Evolutionary conservation across 1,140 invertebrate genomes (phyloP).

Genomic region (Nephotettix cincticeps): DNA sequence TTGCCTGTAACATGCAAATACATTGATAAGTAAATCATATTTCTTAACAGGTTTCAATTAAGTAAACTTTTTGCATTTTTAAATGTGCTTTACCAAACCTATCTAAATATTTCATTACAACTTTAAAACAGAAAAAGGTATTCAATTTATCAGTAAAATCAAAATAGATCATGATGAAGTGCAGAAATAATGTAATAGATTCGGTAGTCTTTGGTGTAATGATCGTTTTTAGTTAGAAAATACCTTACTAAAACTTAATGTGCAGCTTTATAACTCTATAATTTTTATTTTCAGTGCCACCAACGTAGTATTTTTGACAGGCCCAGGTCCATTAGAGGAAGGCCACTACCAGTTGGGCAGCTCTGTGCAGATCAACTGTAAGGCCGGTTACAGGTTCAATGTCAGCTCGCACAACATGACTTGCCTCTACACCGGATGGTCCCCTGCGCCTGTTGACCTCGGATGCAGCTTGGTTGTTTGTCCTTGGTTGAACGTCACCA

Average conservation of each 20-base stretch:
- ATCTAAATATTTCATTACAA: no score
- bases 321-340: neutral
- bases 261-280: no score
- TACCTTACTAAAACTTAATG: no score
- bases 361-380: neutral
- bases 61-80: no score
- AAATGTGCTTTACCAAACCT: no score
- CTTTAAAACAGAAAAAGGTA: no score
- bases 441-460: neutral
- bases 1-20: constrained; percentile 39
- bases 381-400: constrained; percentile 30
- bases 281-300: neutral
- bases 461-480: neutral
- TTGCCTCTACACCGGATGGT: neutral
- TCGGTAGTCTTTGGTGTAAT: no score
- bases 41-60: no score
- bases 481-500: neutral
- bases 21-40: neutral
- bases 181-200: no score
- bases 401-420: constrained; percentile 6
- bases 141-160: no score
- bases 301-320: neutral
- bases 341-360: constrained; percentile 2
- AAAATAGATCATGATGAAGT: no score
- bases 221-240: no score